Evolutionary conservation across 2,888 invertebrate species (phyloP), one percentile per base, ranked within the genome.

Genomic region (Perdita meconis): DNA sequence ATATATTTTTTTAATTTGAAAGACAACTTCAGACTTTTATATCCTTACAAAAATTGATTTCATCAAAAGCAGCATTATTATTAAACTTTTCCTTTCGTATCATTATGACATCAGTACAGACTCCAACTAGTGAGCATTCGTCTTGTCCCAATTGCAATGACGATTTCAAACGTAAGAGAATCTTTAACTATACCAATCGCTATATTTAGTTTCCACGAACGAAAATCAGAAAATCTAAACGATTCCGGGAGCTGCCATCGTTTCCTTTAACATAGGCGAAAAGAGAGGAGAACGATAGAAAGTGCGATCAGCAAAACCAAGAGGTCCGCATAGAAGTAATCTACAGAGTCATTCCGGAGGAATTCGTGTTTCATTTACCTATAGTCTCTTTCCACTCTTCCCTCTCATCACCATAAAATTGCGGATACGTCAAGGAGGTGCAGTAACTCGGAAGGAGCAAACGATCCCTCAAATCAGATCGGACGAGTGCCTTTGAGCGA

Each of bases 381-480:
- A 38, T 19, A 4, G 36, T 22, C 19, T 38, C 13, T 12, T 10
- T 1, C 19, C 22, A n/a, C 12, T 13, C n/a, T 19, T 19, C 34
- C 30, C 44, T 69, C 63, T 53, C 44, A 64, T 75, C 64, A 55
- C 10, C 53, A 40, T 70, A 60, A 70, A 70, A 59, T 47, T 47
- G n/a, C 22, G 55, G 61, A 68, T 61, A 61, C 53, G 50, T 67
- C 57, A 59, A 56, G 50, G 40, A 34, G 30, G 64, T 34, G 12
- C 22, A 38, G 63, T 47, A 64, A 68, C 40, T 56, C 34, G 30
- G 59, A 30, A 38, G 19, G 30, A 61, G 42, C 22, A 42, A 63
- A 66, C 66, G 61, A 70, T 68, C 70, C 57, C 59, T 63, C 51
- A 66, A 81, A 81, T 74, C 61, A 71, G 59, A 76, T 66, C 53